Conservation (phyloP, 2,797 vertebrate genomes). For the Distichodus sexfasciatus region DNA sequence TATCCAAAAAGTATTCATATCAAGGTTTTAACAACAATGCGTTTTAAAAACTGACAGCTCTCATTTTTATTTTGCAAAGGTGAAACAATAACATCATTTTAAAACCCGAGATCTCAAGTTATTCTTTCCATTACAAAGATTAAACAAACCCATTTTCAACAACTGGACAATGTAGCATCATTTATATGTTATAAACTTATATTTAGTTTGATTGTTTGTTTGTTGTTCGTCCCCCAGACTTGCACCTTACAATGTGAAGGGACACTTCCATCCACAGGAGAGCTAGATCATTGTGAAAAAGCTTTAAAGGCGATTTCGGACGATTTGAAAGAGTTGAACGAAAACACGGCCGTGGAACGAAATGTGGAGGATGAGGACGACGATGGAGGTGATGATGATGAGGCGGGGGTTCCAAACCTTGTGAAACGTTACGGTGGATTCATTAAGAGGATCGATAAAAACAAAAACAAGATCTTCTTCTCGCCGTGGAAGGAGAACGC, state of each 20-base stretch:
- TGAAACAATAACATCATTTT: too few relatives aligned
- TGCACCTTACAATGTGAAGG: slow-evolving; percentile 85
- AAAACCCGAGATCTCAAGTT: too few relatives aligned
- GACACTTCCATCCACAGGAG: slow-evolving; percentile 54
- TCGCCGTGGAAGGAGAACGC: slow-evolving; percentile 70
- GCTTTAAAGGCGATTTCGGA: slow-evolving; percentile 50
- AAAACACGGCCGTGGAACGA: background rate
- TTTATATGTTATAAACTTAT: background rate
- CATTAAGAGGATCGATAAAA: slow-evolving; percentile 79
- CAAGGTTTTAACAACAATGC: too few relatives aligned
- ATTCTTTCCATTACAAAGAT: too few relatives aligned
- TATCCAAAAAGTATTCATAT: too few relatives aligned
- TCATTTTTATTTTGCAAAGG: too few relatives aligned
- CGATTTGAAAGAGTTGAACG: slow-evolving; percentile 12
- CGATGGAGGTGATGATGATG: background rate
- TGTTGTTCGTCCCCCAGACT: slow-evolving; percentile 63
- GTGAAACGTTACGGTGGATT: slow-evolving; percentile 75
- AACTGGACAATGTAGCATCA: too few relatives aligned
- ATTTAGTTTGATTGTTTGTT: too few relatives aligned
- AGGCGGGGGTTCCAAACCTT: slow-evolving; percentile 48
- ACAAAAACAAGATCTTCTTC: slow-evolving; percentile 75
- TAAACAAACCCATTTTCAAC: too few relatives aligned
- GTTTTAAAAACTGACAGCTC: too few relatives aligned
- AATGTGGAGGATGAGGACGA: background rate
- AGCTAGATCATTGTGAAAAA: slow-evolving; percentile 74